A percentile compares a stretch with the other conserved stretches of the same genome.
phyloP scores from a whole-genome alignment of 2,113 vertebrate genomes.

The Sorex fumeus region DNA sequence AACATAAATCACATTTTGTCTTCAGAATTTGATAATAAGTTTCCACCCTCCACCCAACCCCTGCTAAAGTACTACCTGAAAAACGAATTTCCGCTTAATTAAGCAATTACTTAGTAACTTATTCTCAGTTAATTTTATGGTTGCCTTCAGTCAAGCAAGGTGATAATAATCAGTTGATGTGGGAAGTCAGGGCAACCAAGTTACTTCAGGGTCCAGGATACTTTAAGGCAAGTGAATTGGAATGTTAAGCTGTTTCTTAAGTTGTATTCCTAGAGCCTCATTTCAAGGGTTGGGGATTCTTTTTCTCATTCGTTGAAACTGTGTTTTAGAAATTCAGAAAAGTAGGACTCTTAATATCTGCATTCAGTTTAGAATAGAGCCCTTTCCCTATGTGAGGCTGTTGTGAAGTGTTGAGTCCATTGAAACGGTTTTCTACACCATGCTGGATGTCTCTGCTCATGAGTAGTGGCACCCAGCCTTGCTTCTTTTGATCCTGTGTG shows the following conservation, averaged over 20 bases:
- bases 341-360: neutral
- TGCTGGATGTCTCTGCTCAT: neutral
- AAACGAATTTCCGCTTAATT: conserved; percentile 65
- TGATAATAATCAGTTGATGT: conserved; percentile 68
- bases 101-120: conserved; percentile 71
- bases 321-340: conserved; percentile 18
- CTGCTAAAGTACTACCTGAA: conserved; percentile 54
- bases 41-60: conserved; percentile 63
- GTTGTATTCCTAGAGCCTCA: neutral
- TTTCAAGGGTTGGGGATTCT: neutral
- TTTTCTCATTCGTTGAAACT: neutral
- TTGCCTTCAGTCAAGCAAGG: conserved; percentile 69
- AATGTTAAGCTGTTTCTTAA: too few species aligned
- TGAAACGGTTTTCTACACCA: conserved; percentile 21
- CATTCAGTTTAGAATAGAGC: conserved; percentile 31
- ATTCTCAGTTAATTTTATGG: conserved; percentile 61
- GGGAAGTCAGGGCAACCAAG: conserved; percentile 34
- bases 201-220: conserved; percentile 36
- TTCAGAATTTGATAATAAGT: conserved; percentile 50
- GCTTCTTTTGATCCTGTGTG: conserved; percentile 13
- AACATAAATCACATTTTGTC: conserved; percentile 63
- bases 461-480: neutral
- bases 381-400: neutral
- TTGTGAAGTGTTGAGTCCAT: neutral
- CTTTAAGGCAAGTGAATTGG: neutral